phyloP scores from a whole-genome alignment of 2,888 invertebrate species.

The Eupithecia abbreviata region DNA sequence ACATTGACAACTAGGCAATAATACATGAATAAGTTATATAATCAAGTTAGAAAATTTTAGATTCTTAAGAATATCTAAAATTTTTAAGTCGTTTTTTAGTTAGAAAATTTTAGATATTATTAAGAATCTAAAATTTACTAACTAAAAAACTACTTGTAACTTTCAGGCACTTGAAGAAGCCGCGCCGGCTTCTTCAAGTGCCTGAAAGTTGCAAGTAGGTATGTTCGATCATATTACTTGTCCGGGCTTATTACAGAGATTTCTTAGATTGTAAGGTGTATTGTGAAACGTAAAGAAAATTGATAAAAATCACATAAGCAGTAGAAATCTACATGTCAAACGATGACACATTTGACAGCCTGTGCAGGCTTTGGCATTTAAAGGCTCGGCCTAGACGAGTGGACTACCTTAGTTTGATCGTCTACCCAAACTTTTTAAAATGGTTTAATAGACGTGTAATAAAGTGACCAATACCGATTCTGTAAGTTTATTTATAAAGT shows the following conservation, averaged over 20 bases:
- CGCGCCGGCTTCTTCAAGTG: not conserved
- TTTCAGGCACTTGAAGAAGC: too few species aligned
- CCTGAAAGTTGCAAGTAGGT: not conserved
- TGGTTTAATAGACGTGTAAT: too few species aligned
- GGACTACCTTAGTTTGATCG: not conserved
- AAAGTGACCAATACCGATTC: too few species aligned
- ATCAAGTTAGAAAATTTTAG: not conserved
- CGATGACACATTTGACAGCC: not conserved
- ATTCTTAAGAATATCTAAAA: not conserved
- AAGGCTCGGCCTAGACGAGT: not conserved
- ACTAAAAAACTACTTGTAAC: too few species aligned
- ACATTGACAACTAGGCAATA: not conserved
- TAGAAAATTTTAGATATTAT: not conserved
- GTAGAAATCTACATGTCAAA: not conserved
- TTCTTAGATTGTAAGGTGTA: too few species aligned
- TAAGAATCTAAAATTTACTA: not conserved
- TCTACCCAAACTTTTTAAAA: too few species aligned
- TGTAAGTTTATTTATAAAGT: too few species aligned
- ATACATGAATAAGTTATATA: too few species aligned
- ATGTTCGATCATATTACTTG: not conserved
- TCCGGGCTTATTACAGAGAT: not conserved
- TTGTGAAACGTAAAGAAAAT: too few species aligned
- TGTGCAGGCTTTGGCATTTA: not conserved
- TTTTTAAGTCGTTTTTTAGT: too few species aligned
- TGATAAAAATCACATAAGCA: not conserved